These are phyloP conservation scores for Eulemur macaco DNA, from an alignment of 2,113 vertebrate genomes.

Conservation along the genomic window DNA sequence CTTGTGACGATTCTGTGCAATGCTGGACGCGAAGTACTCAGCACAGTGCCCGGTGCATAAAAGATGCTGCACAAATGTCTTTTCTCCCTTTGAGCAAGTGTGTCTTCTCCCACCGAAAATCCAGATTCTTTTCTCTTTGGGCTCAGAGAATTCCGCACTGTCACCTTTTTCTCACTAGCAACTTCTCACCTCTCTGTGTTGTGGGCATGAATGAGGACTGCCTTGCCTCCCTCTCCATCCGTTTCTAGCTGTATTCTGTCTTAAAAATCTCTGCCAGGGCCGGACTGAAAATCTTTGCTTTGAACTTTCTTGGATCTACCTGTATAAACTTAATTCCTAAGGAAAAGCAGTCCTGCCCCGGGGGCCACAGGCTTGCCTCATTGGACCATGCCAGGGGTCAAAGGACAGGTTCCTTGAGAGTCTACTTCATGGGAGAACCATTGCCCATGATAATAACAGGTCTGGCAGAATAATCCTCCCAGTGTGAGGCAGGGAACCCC, in stretches of 20 bases:
- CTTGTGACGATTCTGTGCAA: background rate
- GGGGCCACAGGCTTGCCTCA: background rate
- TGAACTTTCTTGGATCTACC: background rate
- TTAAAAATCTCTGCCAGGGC: background rate
- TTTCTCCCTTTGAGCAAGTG: background rate
- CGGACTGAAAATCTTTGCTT: background rate
- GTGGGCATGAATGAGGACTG: background rate
- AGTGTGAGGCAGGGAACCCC: constrained; percentile 7
- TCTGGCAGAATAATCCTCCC: constrained; percentile 35
- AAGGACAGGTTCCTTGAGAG: background rate
- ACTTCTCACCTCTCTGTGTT: background rate
- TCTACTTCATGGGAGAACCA: background rate
- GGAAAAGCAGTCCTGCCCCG: background rate
- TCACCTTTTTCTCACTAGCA: background rate
- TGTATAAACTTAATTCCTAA: background rate
- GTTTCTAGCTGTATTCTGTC: background rate
- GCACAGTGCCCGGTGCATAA: background rate
- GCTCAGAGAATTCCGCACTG: background rate
- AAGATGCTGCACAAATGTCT: background rate
- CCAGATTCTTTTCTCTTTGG: background rate
- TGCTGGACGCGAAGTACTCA: accelerated
- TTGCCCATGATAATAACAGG: background rate
- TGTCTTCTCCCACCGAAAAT: background rate
- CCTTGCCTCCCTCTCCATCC: background rate
- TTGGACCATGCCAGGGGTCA: background rate